Evolutionary conservation across 2,113 vertebrate genomes (phyloP).

Genomic region (Zingel zingel): DNA sequence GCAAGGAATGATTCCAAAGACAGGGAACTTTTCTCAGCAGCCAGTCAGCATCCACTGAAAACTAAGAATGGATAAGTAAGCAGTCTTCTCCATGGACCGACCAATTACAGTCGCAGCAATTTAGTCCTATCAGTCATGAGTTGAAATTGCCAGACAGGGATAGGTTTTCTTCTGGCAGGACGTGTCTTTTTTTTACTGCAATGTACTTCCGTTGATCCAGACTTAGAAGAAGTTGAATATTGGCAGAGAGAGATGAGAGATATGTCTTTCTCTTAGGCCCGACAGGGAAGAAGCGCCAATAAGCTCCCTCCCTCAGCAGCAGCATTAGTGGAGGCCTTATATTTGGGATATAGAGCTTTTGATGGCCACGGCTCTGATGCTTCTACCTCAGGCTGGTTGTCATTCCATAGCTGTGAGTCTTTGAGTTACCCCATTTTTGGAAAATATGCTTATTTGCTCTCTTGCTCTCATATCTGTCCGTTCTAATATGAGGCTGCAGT

Average conservation of each 20-base stretch:
- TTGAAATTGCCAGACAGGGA: slow-evolving; percentile 15
- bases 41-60: background rate
- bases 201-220: no score
- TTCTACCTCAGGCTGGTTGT: background rate
- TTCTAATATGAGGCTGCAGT: background rate
- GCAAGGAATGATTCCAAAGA: slow-evolving; percentile 31
- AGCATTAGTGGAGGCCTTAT: background rate
- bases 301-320: background rate
- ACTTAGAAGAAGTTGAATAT: no score
- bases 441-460: background rate
- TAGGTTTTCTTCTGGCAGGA: background rate
- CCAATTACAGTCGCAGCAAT: slow-evolving; percentile 14
- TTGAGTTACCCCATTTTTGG: background rate
- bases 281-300: background rate
- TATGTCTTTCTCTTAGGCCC: background rate
- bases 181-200: no score
- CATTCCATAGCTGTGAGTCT: background rate
- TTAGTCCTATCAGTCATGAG: slow-evolving; percentile 28
- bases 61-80: slow-evolving; percentile 15
- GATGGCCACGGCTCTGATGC: background rate
- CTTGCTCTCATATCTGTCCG: background rate
- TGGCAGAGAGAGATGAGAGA: background rate
- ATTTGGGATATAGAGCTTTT: background rate
- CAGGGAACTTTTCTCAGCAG: slow-evolving; percentile 29
- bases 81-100: background rate